Percentiles rank a stretch among this genome's conserved stretches.
These are phyloP conservation scores for Platycnemis pennipes DNA, from an alignment of 2,888 invertebrate species.

Conservation along the genomic window DNA sequence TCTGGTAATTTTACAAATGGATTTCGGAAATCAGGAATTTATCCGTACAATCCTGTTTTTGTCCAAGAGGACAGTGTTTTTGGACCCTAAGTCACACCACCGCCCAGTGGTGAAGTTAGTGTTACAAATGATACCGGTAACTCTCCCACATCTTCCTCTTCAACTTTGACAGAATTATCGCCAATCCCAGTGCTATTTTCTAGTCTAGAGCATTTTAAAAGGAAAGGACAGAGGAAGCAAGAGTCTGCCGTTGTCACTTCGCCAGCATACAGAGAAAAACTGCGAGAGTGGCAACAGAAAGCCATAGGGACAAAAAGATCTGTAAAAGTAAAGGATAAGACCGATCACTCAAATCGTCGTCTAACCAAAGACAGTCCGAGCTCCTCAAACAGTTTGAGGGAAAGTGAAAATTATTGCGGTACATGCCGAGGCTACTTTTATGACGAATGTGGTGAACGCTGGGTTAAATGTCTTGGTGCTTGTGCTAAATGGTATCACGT, in stretches of 20 bases:
- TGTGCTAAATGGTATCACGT: too few species aligned
- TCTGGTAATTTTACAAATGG: not conserved
- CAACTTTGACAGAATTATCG: not conserved
- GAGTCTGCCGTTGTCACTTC: not conserved
- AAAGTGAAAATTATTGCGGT: too few species aligned
- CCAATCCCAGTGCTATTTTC: not conserved
- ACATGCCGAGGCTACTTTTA: too few species aligned
- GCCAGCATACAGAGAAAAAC: not conserved
- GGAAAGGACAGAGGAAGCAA: not conserved
- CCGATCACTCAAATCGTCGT: not conserved
- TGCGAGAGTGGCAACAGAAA: not conserved
- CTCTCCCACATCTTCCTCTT: not conserved
- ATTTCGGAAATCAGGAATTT: conserved; percentile 34
- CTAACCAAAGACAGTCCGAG: too few species aligned
- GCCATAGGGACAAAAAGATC: not conserved
- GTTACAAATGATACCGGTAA: not conserved
- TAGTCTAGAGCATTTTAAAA: not conserved
- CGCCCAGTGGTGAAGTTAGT: not conserved
- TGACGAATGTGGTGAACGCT: too few species aligned
- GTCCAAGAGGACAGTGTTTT: not conserved
- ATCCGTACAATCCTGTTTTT: not conserved
- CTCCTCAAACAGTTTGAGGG: too few species aligned
- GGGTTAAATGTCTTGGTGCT: too few species aligned
- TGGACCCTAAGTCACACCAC: not conserved
- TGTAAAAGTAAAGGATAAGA: not conserved